Percentiles rank a stretch among this genome's conserved stretches.
phyloP scores from a whole-genome alignment of 2,797 vertebrate species.

The Hydrolagus colliei region DNA sequence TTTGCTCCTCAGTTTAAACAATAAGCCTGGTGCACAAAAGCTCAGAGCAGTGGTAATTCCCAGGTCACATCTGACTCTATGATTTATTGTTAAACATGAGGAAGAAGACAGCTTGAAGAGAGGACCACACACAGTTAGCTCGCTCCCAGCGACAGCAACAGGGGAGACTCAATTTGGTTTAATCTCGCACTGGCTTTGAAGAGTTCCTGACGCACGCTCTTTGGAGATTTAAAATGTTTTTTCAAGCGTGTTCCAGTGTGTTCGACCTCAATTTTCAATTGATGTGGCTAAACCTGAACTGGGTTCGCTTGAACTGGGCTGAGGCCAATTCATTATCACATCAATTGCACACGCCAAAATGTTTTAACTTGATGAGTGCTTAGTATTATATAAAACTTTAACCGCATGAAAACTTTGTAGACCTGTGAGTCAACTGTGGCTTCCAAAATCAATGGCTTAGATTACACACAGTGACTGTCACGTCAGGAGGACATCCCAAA shows the following conservation, averaged over 20 bases:
- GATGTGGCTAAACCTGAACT: slow-evolving; percentile 23
- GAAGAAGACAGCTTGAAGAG: slow-evolving; percentile 58
- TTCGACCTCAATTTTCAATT: slow-evolving; percentile 7
- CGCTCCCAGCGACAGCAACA: slow-evolving; percentile 20
- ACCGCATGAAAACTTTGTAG: too few species aligned
- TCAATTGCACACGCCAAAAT: slow-evolving; percentile 21
- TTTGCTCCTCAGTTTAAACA: slow-evolving; percentile 66
- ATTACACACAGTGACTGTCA: too few species aligned
- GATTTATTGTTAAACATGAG: slow-evolving; percentile 69
- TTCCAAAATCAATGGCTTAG: too few species aligned
- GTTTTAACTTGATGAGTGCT: too few species aligned
- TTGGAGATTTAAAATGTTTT: slow-evolving; percentile 30
- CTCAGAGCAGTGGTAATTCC: slow-evolving; percentile 56
- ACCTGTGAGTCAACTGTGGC: too few species aligned
- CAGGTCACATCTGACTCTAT: slow-evolving; percentile 61
- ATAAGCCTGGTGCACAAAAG: slow-evolving; percentile 58
- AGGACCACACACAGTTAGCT: slow-evolving; percentile 61
- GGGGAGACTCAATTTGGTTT: slow-evolving; percentile 28
- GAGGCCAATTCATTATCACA: slow-evolving; percentile 27
- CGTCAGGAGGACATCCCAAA: too few species aligned
- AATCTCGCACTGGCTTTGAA: slow-evolving; percentile 26
- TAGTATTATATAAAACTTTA: too few species aligned
- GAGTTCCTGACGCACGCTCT: slow-evolving; percentile 18
- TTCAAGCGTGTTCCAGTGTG: neutral
- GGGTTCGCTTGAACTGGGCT: slow-evolving; percentile 20